Evolutionary conservation across 2,113 vertebrate species (phyloP).

Genomic region (Larimichthys polyactis): DNA sequence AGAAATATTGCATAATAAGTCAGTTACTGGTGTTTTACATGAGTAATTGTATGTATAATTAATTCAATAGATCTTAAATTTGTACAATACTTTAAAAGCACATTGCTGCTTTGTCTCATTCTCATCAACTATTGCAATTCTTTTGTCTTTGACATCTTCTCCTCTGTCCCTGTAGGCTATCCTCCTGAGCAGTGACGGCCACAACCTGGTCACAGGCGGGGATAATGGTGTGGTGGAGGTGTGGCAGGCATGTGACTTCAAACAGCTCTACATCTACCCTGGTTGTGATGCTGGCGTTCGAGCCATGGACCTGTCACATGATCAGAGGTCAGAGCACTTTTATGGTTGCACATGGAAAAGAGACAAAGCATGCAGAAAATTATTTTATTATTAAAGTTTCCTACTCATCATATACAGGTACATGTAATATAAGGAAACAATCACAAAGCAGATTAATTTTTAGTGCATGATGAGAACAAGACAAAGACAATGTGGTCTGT

Average conservation of each 20-base stretch:
- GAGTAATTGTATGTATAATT: not conserved
- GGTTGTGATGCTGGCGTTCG: slow-evolving; percentile 97
- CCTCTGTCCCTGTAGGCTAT: slow-evolving; percentile 85
- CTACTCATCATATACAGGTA: not conserved
- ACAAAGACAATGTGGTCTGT: not conserved
- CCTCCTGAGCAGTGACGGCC: slow-evolving; percentile 96
- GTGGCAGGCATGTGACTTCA: slow-evolving; percentile 99
- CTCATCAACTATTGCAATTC: not conserved
- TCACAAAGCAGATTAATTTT: not conserved
- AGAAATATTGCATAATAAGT: not conserved
- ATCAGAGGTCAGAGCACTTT: slow-evolving; percentile 91
- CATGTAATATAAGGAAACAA: not conserved
- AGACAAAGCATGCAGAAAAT: not conserved
- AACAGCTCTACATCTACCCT: slow-evolving; percentile 97
- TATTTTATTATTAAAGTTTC: not conserved
- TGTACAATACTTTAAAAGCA: not conserved
- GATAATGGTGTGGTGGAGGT: slow-evolving; percentile 98
- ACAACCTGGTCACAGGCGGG: slow-evolving; percentile 97
- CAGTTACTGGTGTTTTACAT: too few relatives aligned
- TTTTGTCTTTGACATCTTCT: not conserved
- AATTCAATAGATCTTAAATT: slow-evolving; percentile 1
- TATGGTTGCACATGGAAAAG: not conserved
- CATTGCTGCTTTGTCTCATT: not conserved
- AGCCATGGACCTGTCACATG: slow-evolving; percentile 98
- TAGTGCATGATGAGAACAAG: not conserved